phyloP scores from a whole-genome alignment of 1,140 invertebrate species.

The Cydia amplana region DNA sequence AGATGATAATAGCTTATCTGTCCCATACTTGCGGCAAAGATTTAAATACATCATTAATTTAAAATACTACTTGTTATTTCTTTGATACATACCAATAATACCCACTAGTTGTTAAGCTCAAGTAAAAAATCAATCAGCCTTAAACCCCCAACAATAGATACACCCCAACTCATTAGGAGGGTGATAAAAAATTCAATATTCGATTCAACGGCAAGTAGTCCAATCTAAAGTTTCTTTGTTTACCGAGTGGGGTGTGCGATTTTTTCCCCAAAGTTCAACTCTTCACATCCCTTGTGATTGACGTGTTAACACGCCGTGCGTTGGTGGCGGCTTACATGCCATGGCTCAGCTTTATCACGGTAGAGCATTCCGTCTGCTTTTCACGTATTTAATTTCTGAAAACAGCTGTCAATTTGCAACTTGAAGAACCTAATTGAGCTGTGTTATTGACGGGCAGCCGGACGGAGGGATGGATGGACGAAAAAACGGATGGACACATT shows the following conservation, averaged over 20 bases:
- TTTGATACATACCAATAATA: background rate
- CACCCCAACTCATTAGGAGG: constrained; percentile 38
- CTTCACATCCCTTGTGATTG: constrained; percentile 43
- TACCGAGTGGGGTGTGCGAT: constrained; percentile 47
- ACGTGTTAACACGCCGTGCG: constrained; percentile 44
- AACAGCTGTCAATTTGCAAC: constrained; percentile 19
- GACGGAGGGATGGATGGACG: no score
- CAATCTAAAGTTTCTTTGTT: constrained; percentile 63
- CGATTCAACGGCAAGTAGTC: constrained; percentile 52
- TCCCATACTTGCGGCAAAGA: no score
- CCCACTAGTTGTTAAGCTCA: constrained; percentile 4
- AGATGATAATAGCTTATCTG: no score
- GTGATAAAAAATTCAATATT: constrained; percentile 64
- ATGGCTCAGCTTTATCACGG: constrained; percentile 24
- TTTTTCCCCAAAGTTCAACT: constrained; percentile 38
- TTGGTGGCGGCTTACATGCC: constrained; percentile 36
- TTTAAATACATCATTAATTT: background rate
- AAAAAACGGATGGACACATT: no score
- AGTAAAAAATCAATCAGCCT: constrained; percentile 31
- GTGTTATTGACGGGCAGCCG: no score
- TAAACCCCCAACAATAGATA: constrained; percentile 23
- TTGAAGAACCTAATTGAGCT: no score
- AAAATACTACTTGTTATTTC: background rate
- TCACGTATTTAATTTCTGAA: background rate
- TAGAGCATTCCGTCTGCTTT: no score